Evolutionary conservation across 37 sponge, comb jelly and placozoan genomes (phyloP).

Genomic region (Hormiphora californensis): DNA sequence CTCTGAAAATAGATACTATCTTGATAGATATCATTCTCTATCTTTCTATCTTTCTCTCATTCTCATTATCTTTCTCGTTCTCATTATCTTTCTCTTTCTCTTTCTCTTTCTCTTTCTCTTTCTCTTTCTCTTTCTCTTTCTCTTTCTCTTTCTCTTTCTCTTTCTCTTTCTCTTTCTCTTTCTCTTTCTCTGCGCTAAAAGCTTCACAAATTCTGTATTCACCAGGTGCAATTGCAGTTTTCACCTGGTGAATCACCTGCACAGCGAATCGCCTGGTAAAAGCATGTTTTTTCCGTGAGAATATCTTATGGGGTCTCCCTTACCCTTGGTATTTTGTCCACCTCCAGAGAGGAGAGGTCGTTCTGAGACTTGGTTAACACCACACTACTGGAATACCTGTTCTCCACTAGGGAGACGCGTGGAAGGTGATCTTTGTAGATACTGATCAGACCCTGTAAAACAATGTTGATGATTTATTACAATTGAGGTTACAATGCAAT

Average conservation of each 20-base stretch:
- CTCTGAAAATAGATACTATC: too few relatives aligned
- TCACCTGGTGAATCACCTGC: too few relatives aligned
- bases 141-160: neutral
- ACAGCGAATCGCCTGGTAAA: too few relatives aligned
- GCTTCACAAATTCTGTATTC: too few relatives aligned
- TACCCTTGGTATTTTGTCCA: neutral
- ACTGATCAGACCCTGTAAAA: neutral
- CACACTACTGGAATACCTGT: conserved; percentile 7
- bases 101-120: neutral
- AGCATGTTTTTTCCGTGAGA: too few relatives aligned
- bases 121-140: neutral
- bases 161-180: neutral
- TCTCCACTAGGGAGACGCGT: neutral
- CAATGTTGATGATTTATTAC: too few relatives aligned
- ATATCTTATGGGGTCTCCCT: too few relatives aligned
- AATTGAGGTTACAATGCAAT: too few relatives aligned
- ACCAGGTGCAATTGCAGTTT: too few relatives aligned
- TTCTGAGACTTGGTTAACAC: neutral
- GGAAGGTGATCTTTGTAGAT: conserved; percentile 44
- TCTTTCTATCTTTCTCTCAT: too few relatives aligned
- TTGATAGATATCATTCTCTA: too few relatives aligned
- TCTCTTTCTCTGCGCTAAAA: neutral
- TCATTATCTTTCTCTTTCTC: neutral
- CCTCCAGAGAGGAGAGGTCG: neutral
- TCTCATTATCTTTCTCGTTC: neutral